Evolutionary conservation across 2,888 invertebrate species (phyloP), one percentile per base, ranked within the genome.

Genomic region (Latheticus oryzae): DNA sequence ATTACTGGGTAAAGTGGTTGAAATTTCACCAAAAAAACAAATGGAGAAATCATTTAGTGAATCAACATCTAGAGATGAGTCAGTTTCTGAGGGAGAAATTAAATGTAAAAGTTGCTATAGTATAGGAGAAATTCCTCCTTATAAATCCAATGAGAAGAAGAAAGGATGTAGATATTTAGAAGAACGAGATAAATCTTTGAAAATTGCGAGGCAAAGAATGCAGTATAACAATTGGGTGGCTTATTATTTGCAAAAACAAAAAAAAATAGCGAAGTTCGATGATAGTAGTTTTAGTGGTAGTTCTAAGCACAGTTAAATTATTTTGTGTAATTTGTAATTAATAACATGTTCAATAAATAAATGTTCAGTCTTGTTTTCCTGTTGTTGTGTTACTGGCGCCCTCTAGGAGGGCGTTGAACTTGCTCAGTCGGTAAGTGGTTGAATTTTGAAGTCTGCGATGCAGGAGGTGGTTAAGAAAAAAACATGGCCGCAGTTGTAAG

Each of bases 201-300:
- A 60, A 32, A 61, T 72, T 8, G 53, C 65, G 37, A 48, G 67
- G 21, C 60, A 66, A 26, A 70, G 67, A 45, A 66, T 63, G 16
- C 66, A 71, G 55, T 72, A 73, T 51, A 71, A 73, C 57, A 71
- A 76, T 43, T 74, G 73, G 72, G 64, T 73, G 7, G 65, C 75
- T 1, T 74, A 74, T 60, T 74, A 72, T 61, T 28, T 66, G 15
- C 58, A 63, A 11, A 62, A 43, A 59, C 40, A 50, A 15, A 2
- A 48, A n/a, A 62, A 51, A 54, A n/a, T 16, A 5, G 5, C 21
- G 8, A 19, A 5, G 23, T 12, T 45, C 12, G 50, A 62, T 23
- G 60, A 61, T 28, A 61, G 61, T 43, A 63, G 57, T 42, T 55
- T 12, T 23, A 24, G n/a, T 37, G 21, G 45, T 43, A 28, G 24